These are phyloP conservation scores for Camponotus vicinus DNA, from an alignment of 1,140 invertebrate species.

Conservation along the genomic window DNA sequence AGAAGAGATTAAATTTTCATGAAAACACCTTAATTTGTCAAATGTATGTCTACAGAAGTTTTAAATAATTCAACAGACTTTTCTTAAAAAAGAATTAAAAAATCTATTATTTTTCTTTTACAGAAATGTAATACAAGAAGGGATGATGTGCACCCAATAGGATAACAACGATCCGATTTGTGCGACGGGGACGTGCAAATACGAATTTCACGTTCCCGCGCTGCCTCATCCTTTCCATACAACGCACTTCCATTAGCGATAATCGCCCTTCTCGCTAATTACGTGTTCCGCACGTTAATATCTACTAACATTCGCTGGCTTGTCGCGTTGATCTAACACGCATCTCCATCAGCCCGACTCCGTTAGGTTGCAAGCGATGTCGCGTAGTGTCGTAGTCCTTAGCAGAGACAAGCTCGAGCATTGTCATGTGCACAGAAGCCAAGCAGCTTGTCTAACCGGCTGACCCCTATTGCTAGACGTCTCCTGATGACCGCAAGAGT, in stretches of 20 bases:
- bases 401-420: conserved; percentile 27
- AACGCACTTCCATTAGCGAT: conserved; percentile 46
- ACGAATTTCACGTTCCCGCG: conserved; percentile 30
- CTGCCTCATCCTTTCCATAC: conserved; percentile 24
- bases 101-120: not conserved
- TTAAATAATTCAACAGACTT: not conserved
- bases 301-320: conserved; percentile 9
- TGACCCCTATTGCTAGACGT: conserved; percentile 21
- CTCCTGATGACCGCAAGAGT: conserved; percentile 21
- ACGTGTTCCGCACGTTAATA: conserved; percentile 33
- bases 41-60: not conserved
- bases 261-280: conserved; percentile 47
- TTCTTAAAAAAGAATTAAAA: not conserved
- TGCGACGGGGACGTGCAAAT: not conserved
- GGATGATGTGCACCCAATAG: not conserved
- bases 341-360: conserved; percentile 21
- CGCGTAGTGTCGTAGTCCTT: not conserved
- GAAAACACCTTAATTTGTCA: not conserved
- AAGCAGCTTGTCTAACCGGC: conserved; percentile 26
- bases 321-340: conserved; percentile 22
- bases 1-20: not conserved
- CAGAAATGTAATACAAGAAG: not conserved
- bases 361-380: conserved; percentile 10
- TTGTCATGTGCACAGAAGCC: conserved; percentile 46
- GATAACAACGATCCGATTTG: conserved; percentile 34